Evolutionary conservation across 2,113 vertebrate species (phyloP).

Genomic region (Notarius quadriscutis): DNA sequence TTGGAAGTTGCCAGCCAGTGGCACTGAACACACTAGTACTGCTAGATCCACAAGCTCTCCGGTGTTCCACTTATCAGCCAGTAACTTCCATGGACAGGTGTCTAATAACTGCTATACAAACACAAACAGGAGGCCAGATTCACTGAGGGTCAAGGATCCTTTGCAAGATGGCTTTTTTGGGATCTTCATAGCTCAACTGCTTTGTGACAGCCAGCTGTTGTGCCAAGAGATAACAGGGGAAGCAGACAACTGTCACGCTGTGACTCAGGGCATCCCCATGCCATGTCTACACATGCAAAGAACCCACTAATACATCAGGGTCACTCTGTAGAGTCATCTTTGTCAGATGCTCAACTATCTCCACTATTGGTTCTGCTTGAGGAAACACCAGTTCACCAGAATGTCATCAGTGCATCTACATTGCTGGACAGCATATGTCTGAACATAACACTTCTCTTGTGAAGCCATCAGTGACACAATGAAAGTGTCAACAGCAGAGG

Average conservation of each 20-base stretch:
- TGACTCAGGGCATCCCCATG: neutral
- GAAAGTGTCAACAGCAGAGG: neutral
- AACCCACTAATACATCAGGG: neutral
- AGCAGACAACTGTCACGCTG: neutral
- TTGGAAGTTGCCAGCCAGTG: neutral
- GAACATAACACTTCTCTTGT: neutral
- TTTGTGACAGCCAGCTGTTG: neutral
- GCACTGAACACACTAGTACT: neutral
- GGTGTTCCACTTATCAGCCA: neutral
- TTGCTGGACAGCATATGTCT: neutral
- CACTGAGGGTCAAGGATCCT: neutral
- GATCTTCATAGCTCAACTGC: neutral
- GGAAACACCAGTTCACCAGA: neutral
- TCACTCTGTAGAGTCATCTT: neutral
- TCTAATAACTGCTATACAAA: neutral
- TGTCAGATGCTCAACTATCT: neutral
- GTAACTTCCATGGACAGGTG: neutral
- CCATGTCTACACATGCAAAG: neutral
- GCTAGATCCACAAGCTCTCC: neutral
- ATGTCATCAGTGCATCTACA: neutral
- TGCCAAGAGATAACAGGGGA: neutral
- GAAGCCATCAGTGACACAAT: neutral
- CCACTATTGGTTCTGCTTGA: neutral
- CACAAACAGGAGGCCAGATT: neutral
- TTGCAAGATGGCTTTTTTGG: neutral